Evolutionary conservation across 2,797 vertebrate species (phyloP).

Genomic region (Micrastur ruficollis): DNA sequence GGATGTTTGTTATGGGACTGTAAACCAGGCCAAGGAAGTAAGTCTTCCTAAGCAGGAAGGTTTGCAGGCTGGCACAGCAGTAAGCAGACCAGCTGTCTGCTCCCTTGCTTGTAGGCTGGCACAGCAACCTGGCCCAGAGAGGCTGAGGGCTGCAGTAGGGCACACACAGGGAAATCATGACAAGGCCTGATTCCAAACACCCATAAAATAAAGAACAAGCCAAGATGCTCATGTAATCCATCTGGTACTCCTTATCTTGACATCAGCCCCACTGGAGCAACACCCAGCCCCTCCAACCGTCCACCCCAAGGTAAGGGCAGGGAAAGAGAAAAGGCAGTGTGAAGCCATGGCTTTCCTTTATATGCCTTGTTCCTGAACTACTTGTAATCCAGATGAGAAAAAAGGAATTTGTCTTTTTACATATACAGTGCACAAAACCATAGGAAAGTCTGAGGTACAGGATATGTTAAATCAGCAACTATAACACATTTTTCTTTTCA

Average conservation of each 20-base stretch:
- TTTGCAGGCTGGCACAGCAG: not conserved
- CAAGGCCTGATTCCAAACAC: not conserved
- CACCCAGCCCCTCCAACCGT: not conserved
- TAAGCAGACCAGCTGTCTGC: accelerated
- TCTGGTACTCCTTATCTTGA: not conserved
- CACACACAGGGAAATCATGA: not conserved
- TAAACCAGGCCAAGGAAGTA: not conserved
- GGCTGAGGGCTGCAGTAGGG: not conserved
- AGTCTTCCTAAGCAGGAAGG: not conserved
- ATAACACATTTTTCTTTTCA: not conserved
- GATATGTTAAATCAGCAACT: not conserved
- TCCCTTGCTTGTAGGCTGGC: not conserved
- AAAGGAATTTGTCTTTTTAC: not conserved
- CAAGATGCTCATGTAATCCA: not conserved
- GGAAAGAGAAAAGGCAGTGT: not conserved
- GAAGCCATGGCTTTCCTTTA: not conserved
- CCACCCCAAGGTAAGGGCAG: not conserved
- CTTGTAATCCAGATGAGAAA: not conserved
- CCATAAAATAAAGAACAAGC: not conserved
- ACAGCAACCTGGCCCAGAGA: not conserved
- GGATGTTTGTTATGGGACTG: not conserved
- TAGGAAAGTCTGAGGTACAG: not conserved
- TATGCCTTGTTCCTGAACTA: not conserved
- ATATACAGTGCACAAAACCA: not conserved
- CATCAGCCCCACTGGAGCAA: not conserved